Percentiles rank a stretch among this genome's conserved stretches.
phyloP scores from a whole-genome alignment of 2,113 vertebrate genomes.

The Oceanodroma tethys region DNA sequence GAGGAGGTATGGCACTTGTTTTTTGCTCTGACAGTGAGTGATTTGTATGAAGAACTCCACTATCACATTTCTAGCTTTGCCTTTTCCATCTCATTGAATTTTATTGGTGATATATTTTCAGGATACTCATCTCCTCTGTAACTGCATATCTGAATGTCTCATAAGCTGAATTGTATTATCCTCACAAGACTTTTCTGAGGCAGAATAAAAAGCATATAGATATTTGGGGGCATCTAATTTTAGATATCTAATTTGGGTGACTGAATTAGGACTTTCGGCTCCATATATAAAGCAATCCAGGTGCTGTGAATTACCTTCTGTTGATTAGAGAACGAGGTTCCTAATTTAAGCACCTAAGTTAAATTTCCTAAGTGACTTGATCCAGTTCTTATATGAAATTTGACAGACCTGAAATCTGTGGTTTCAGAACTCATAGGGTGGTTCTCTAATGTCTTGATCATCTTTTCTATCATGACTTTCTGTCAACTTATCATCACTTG shows the following conservation, averaged over 20 bases:
- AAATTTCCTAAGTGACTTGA: neutral
- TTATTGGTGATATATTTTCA: conserved; percentile 43
- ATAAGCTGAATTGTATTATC: conserved; percentile 44
- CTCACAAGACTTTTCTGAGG: conserved; percentile 19
- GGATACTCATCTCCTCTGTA: conserved; percentile 32
- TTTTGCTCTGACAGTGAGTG: neutral
- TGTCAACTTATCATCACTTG: neutral
- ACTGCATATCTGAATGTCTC: conserved; percentile 38
- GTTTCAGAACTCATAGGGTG: neutral
- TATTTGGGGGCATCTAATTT: conserved; percentile 60
- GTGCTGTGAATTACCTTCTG: conserved; percentile 61
- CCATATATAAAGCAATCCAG: conserved; percentile 63
- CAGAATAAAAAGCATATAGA: conserved; percentile 47
- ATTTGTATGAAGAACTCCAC: neutral
- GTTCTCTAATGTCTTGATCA: neutral
- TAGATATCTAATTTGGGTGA: conserved; percentile 54
- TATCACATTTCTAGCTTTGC: conserved; percentile 11
- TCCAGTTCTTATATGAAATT: neutral
- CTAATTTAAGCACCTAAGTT: conserved; percentile 53
- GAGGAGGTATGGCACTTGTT: neutral
- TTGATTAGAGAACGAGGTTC: conserved; percentile 57
- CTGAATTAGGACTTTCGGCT: conserved; percentile 61
- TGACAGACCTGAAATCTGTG: neutral
- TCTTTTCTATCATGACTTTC: neutral
- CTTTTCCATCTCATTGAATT: conserved; percentile 44